Evolutionary conservation across 2,797 vertebrate species (phyloP).

Genomic region (Rhadinocentrus ornatus): DNA sequence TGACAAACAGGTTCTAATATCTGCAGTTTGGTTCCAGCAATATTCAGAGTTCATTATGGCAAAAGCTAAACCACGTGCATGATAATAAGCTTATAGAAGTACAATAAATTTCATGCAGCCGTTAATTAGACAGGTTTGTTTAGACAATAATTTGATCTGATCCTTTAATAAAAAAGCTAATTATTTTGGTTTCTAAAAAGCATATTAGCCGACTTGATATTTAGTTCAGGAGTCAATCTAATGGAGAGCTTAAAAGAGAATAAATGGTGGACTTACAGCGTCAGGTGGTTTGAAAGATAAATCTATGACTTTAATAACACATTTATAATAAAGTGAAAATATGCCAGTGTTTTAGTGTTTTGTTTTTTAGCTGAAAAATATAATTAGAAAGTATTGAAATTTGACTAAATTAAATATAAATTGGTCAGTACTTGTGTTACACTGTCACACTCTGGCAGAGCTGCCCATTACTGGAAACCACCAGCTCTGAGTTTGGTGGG

Average conservation of each 20-base stretch:
- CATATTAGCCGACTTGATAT: not conserved
- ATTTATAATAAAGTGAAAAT: not conserved
- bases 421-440: not conserved
- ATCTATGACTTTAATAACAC: not conserved
- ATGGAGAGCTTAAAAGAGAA: not conserved
- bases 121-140: slow-evolving; percentile 23
- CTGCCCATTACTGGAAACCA: not conserved
- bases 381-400: not conserved
- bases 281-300: not conserved
- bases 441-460: not conserved
- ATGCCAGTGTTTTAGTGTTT: not conserved
- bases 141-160: slow-evolving; percentile 23
- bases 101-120: slow-evolving; percentile 37
- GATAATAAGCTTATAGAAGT: slow-evolving; percentile 39
- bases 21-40: slow-evolving; percentile 21
- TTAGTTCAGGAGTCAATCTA: not conserved
- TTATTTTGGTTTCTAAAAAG: not conserved
- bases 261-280: not conserved
- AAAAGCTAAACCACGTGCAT: slow-evolving; percentile 8
- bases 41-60: slow-evolving; percentile 50
- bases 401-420: not conserved
- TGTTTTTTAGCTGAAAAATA: not conserved
- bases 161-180: slow-evolving; percentile 8
- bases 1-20: slow-evolving; percentile 64
- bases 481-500: not conserved